Percentiles rank a stretch among this genome's conserved stretches.
phyloP scores from a whole-genome alignment of 2,797 vertebrate species.

The Rhabdomys pumilio region DNA sequence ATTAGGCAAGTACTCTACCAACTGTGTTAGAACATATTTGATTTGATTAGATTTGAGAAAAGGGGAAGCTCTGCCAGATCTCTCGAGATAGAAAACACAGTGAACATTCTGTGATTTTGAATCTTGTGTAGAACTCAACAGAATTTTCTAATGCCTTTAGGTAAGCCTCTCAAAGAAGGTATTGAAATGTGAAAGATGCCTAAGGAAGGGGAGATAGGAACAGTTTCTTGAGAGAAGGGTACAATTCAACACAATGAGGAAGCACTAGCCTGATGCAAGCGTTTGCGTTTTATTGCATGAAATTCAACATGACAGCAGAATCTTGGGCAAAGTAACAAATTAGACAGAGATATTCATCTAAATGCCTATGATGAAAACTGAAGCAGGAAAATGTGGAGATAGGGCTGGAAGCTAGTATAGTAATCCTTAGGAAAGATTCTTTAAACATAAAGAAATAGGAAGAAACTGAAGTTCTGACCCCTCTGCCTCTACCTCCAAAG shows the following conservation, averaged over 20 bases:
- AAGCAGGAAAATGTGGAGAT: too few species aligned
- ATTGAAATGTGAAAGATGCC: not conserved
- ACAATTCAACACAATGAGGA: not conserved
- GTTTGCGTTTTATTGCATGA: not conserved
- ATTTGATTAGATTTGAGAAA: not conserved
- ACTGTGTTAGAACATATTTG: not conserved
- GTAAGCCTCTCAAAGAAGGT: not conserved
- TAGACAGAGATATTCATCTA: not conserved
- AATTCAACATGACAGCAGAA: not conserved
- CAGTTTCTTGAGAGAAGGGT: not conserved
- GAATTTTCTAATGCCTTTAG: conserved; percentile 26
- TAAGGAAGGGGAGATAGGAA: not conserved
- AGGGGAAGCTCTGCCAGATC: not conserved
- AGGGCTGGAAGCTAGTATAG: not conserved
- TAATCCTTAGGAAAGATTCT: not conserved
- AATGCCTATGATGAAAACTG: not conserved
- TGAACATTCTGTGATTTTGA: not conserved
- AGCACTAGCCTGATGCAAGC: not conserved
- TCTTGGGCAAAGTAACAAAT: not conserved
- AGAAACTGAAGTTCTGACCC: not conserved
- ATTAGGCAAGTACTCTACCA: not conserved
- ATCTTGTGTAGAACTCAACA: not conserved
- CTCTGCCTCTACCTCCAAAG: not conserved
- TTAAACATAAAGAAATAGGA: conserved; percentile 13
- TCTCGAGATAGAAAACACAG: not conserved